A percentile compares a stretch with the other conserved stretches of the same genome.
These are phyloP conservation scores for Pseudocheirus occidentalis DNA, from an alignment of 2,797 vertebrate species.

Conservation along the genomic window DNA sequence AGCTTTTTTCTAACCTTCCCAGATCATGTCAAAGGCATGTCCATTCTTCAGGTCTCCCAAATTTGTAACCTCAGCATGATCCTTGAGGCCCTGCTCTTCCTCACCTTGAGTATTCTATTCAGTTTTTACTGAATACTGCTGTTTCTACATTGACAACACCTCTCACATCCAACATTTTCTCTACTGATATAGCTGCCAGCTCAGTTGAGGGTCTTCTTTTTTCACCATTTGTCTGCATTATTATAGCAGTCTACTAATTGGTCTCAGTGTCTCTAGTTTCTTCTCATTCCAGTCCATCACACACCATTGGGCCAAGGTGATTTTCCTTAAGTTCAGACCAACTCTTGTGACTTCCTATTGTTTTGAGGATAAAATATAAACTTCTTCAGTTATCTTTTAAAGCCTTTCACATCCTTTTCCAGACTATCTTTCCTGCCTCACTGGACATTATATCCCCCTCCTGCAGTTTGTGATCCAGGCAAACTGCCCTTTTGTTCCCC, in stretches of 20 bases:
- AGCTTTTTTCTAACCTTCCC: not conserved
- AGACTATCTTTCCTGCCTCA: not conserved
- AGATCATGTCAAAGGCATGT: not conserved
- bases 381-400: not conserved
- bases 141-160: not conserved
- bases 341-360: not conserved
- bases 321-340: not conserved
- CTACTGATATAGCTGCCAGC: not conserved
- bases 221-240: not conserved
- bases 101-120: not conserved
- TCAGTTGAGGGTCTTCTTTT: not conserved
- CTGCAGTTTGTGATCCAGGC: not conserved
- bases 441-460: not conserved
- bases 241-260: not conserved
- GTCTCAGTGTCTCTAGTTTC: not conserved
- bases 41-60: not conserved
- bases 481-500: not conserved
- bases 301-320: not conserved
- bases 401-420: not conserved
- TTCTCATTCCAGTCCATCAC: not conserved
- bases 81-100: not conserved
- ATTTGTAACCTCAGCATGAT: not conserved
- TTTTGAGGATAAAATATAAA: not conserved
- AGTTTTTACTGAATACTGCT: not conserved
- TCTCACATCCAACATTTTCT: not conserved